A percentile compares a stretch with the other conserved stretches of the same genome.
These are phyloP conservation scores for Noctua comes DNA, from an alignment of 2,888 invertebrate genomes.

Conservation along the genomic window DNA sequence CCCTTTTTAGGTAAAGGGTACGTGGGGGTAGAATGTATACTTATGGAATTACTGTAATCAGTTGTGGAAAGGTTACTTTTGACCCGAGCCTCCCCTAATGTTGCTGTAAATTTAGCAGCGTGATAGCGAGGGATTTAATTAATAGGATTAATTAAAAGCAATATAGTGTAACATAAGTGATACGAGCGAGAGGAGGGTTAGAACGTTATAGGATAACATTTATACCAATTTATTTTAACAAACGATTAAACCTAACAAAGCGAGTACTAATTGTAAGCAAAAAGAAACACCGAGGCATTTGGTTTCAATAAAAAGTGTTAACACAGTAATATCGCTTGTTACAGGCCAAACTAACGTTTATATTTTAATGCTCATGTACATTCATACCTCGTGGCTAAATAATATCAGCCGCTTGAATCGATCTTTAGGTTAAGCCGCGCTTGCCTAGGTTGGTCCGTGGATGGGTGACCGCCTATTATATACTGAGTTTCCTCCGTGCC, in stretches of 20 bases:
- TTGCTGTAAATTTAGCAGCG: conserved; percentile 59
- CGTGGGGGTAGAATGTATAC: conserved; percentile 61
- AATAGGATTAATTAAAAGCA: conserved; percentile 67
- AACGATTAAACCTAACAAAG: conserved; percentile 5
- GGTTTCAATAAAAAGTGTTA: neutral
- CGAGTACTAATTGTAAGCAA: neutral
- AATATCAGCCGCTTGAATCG: no score
- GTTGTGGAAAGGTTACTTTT: conserved; percentile 68
- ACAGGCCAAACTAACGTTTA: neutral
- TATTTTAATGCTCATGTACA: neutral
- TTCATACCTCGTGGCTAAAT: no score
- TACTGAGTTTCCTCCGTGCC: no score
- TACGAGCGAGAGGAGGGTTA: conserved; percentile 28
- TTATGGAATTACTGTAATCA: conserved; percentile 69
- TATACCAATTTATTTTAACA: conserved; percentile 15
- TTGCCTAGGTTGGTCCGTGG: no score
- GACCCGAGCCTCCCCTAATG: conserved; percentile 56
- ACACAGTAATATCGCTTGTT: neutral
- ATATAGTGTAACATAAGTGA: conserved; percentile 60
- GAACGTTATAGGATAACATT: conserved; percentile 14
- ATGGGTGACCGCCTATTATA: no score
- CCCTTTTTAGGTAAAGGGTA: conserved; percentile 66
- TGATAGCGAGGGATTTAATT: conserved; percentile 64
- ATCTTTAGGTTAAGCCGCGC: no score
- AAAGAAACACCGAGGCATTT: neutral